Base-by-base conservation (phyloP, 2,797 vertebrate species). In the Gymnothorax reevesii region DNA sequence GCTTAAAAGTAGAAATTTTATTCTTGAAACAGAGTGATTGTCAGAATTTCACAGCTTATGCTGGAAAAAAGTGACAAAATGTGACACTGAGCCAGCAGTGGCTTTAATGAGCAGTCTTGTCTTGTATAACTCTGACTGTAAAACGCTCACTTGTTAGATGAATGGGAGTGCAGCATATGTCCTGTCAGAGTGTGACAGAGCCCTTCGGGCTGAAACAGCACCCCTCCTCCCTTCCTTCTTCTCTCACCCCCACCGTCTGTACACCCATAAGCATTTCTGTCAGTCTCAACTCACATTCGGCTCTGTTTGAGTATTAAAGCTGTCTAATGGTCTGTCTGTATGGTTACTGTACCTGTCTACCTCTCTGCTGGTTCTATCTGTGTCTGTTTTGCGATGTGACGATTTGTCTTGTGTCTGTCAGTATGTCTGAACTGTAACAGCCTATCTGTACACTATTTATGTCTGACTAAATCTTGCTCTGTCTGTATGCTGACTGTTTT, bases 111-210 rank as follows among this genome's bases (percentile, higher is more conserved):
- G 25, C 71, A 75, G 49, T 15, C 12, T 52, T 3, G 75, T 52
- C 75, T 49, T 79, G 52, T 52, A 52, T 7, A 20, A 79, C 73
- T 42, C 42, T 85, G 88, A 89, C 88, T 85, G 62, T 86, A 69
- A 17, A 33, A 87, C 57, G 86, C 22, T 42, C 75, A 52, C 33
- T 20, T 42, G 0, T 52, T 33, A 49, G 33, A 79, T 5, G 0
- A 17, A 12, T 33, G 17, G 17, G 75, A 33, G 75, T 54, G 42
- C 22, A 52, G 8, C 42, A 77, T 79, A 79, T 79, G 75, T 54
- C 33, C 42, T 79, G 75, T 22, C 27, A 79, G 27, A 15, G 42
- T 20, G 75, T 52, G 2, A 54, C 3, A 79, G 75, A 15, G 49
- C 17, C 27, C 75, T 2, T 22, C 75, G 49, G 13, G 33, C 13